A percentile compares a stretch with the other conserved stretches of the same genome.
These are phyloP conservation scores for Ischnus inquisitorius DNA, from an alignment of 2,888 invertebrate species.

Conservation along the genomic window DNA sequence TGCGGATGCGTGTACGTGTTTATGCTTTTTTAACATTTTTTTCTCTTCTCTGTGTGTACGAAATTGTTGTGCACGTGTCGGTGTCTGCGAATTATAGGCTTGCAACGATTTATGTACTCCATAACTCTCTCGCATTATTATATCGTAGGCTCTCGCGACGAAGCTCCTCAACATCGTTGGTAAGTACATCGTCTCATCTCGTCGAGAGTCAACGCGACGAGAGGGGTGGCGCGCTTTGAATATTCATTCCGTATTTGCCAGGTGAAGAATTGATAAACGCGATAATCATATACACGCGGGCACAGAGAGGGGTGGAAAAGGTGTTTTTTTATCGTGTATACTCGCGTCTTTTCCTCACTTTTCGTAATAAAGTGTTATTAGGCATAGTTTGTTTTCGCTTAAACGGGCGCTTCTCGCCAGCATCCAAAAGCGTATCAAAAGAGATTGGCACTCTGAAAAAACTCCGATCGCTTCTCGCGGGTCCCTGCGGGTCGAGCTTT, in stretches of 20 bases:
- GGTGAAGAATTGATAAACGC: slow-evolving; percentile 48
- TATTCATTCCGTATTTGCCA: slow-evolving; percentile 34
- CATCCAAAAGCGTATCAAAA: slow-evolving; percentile 57
- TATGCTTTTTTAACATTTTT: slow-evolving; percentile 29
- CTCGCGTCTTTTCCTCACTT: not conserved
- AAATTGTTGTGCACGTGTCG: not conserved
- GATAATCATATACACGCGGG: slow-evolving; percentile 7
- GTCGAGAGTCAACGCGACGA: slow-evolving; percentile 1
- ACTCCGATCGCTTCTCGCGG: slow-evolving; percentile 36
- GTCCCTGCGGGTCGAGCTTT: slow-evolving; percentile 33
- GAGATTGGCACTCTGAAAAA: slow-evolving; percentile 64
- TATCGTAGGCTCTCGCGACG: slow-evolving; percentile 51
- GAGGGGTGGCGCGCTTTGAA: slow-evolving; percentile 27
- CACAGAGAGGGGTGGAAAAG: not conserved
- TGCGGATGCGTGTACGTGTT: slow-evolving; percentile 31
- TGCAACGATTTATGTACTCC: slow-evolving; percentile 50
- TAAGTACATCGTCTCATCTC: slow-evolving; percentile 54
- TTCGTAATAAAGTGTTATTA: not conserved
- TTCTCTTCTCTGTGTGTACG: not conserved
- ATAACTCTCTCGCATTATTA: slow-evolving; percentile 23
- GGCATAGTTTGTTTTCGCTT: slow-evolving; percentile 31
- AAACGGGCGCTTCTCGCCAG: slow-evolving; percentile 35
- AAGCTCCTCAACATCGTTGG: slow-evolving; percentile 37
- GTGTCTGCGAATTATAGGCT: slow-evolving; percentile 45
- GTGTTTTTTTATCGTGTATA: not conserved